Base-by-base conservation (phyloP, 2,888 invertebrate genomes). In the Brachypalpus laphriformis region DNA sequence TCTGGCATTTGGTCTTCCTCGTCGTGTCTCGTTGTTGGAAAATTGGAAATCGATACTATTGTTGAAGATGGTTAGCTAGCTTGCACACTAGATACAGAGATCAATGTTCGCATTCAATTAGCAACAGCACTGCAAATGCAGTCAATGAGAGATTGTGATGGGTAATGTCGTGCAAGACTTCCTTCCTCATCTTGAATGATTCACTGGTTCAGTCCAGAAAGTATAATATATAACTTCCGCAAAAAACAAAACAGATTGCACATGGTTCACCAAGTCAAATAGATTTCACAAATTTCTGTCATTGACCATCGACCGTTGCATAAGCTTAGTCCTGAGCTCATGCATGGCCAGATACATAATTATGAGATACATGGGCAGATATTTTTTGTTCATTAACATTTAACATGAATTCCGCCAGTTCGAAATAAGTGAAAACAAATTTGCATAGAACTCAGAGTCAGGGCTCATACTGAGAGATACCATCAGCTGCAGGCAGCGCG, bases 101-200 rank as follows among this genome's bases (percentile, higher is more conserved):
- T 75, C 66, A 68, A 56, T 75, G 75, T 75, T 82, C 59, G 56
- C 81, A 76, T 76, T 82, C 81, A 82, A 82, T 82, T 82, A 82
- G 40, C 56, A 14, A 37, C 66, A 56, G 47, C 61, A 20, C n/a
- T 25, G 25, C 25, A 9, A 16, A 14, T n/a, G 40, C 57, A 20
- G 28, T 18, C 25, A 40, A 51, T 61, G 61, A 18, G 47, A 61
- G 37, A 56, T 57, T 59, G 57, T 45, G 51, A 42, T 47, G 63
- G 45, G 28, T 66, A 45, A 51, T 61, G 68, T 81, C 81, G 66
- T 81, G 81, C 45, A 61, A 8, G 37, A 49, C 40, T 81, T 76
- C 22, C 76, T 82, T 82, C 81, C 76, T 75, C 56, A 76, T 57
- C 63, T 61, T 51, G 34, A 47, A 45, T 57, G 34, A 42, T 65